Evolutionary conservation across 2,888 invertebrate genomes (phyloP), one percentile per base, ranked within the genome.

Genomic region (Drosophila macrospina): DNA sequence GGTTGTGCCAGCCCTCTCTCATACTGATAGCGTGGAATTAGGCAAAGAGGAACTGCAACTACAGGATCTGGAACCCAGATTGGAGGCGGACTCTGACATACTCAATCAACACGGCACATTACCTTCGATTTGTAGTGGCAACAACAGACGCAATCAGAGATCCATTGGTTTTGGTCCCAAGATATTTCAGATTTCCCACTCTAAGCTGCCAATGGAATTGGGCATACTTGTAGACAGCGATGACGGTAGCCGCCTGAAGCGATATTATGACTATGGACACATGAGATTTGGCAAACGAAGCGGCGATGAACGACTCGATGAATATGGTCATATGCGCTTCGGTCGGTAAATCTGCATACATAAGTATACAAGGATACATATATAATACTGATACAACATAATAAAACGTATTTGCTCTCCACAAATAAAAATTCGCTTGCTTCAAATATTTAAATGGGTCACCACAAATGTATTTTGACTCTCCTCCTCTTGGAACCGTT

Each of bases 251-350:
- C 89, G 91, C 20, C 62, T 84, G 5, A 95, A 86, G 92, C 95
- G 89, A 75, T 95, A 95, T 74, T 95, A 96, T 78, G 96, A 96
- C 89, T 96, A 96, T 80, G 96, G 96, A 0, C 95, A 95, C 80
- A 93, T 95, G 92, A 91, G 94, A 78, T 94, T 94, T 81, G 94
- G 94, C 4, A 94, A 94, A 79, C 93, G 94, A 1, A 91, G 91
- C 10, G 91, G 90, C 0, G 95, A 95, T 37, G 95, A 95, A 65
- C 93, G 94, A 16, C 95, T 95, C 76, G 95, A 96, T 75, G 96
- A 96, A 88, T 96, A 96, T 79, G 96, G 96, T 1, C 95, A 96
- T 82, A 93, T 96, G 92, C 92, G 96, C 69, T 96, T 95, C 83
- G 96, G 96, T 8, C 76, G 88, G 20, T 88, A 77, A 69, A 50